Base-by-base conservation (phyloP, 2,888 invertebrate genomes). In the Drosophila villosipedis region DNA sequence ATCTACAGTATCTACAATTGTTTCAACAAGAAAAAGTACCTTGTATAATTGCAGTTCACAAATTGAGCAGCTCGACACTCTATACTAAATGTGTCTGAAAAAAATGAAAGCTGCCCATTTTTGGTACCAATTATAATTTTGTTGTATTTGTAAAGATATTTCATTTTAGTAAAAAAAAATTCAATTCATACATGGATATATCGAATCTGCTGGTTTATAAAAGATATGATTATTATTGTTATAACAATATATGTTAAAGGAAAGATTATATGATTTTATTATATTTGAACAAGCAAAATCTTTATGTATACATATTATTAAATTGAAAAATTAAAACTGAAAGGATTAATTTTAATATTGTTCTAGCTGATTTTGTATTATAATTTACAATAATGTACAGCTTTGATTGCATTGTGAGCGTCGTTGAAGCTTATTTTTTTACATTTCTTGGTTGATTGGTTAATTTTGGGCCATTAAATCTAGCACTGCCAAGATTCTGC, bases 1-100 rank as follows among this genome's bases (percentile, higher is more conserved):
- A 54, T 67, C 62, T 55, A 4, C 62, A 59, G 60, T 65, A 57
- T 50, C 57, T 31, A 50, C 41, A 41, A 62, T 60, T 54, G 63
- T 53, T 69, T 69, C 43, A 66, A 59, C 33, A 53, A 57, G 53
- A 55, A 64, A 58, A 61, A 6, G 3, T 12, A 12, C 6, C 1
- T 69, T 47, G 73, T 53, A 68, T 59, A 54, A 62, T 71, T 65
- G 64, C 57, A 12, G 25, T 73, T 65, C 47, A 41, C n/a, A 58
- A 68, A 68, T 68, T 68, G 66, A 73, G 69, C 12, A 52, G 35
- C n/a, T 12, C n/a, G 28, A 55, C 50, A 50, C 52, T 50, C 5
- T 10, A 19, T 10, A n/a, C 30, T 12, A 25, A 49, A 49, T 16
- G n/a, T 49, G 49, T 2, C 7, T 22, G 4, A 41, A n/a, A 5